Percentiles rank a stretch among this genome's conserved stretches.
phyloP scores from a whole-genome alignment of 2,888 invertebrate species.

The Oxyscelio sp. region DNA sequence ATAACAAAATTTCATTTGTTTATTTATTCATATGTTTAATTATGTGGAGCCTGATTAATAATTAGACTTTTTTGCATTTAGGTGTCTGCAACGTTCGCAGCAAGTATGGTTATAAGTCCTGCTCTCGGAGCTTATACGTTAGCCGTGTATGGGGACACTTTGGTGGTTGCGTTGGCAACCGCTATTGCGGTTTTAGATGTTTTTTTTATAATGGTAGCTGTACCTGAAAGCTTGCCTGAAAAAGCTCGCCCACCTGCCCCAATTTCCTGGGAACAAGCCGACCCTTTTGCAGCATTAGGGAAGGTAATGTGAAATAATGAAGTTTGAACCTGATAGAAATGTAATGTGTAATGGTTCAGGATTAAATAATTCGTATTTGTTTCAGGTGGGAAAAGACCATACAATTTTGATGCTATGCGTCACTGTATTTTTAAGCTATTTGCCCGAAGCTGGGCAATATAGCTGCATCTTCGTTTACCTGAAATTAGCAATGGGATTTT shows the following conservation, averaged over 20 bases:
- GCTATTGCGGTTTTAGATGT: conserved; percentile 98
- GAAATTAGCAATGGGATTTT: conserved; percentile 98
- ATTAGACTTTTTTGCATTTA: conserved; percentile 71
- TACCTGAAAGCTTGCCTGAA: conserved; percentile 99
- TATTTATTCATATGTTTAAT: too few relatives aligned
- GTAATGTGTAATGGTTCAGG: too few relatives aligned
- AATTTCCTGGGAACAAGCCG: conserved; percentile 99
- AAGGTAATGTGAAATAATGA: too few relatives aligned
- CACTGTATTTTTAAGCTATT: conserved; percentile 98
- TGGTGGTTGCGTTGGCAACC: conserved; percentile 96
- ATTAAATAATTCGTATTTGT: too few relatives aligned
- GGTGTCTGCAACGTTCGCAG: conserved; percentile 99
- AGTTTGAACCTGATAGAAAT: too few relatives aligned
- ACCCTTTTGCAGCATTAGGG: conserved; percentile 94
- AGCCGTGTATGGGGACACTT: conserved; percentile 93
- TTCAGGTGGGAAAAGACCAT: conserved; percentile 96
- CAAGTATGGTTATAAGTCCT: conserved; percentile 99
- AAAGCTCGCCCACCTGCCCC: conserved; percentile 94
- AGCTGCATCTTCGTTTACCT: conserved; percentile 99
- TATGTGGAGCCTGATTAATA: too few relatives aligned
- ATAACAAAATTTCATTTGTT: too few relatives aligned
- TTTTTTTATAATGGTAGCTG: conserved; percentile 98
- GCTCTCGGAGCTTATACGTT: conserved; percentile 97
- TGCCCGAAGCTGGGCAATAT: conserved; percentile 99
- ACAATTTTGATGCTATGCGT: conserved; percentile 99